A percentile compares a stretch with the other conserved stretches of the same genome.
These are phyloP conservation scores for Phaonia tiefii DNA, from an alignment of 2,888 invertebrate species.

Conservation along the genomic window DNA sequence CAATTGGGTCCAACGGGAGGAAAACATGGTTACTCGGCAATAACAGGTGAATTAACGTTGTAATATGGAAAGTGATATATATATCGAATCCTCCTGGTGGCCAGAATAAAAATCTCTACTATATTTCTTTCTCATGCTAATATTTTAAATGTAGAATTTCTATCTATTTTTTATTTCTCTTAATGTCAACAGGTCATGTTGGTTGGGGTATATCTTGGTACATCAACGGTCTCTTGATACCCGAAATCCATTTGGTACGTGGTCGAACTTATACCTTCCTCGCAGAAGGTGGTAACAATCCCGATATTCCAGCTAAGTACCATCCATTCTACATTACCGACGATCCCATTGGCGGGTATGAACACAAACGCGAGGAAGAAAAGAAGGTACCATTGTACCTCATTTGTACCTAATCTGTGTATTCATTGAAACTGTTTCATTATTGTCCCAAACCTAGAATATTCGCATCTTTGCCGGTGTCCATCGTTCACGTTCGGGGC, in stretches of 20 bases:
- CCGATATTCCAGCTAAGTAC: constrained; percentile 89
- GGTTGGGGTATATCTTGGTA: constrained; percentile 98
- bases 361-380: constrained; percentile 90
- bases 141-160: constrained; percentile 37
- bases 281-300: constrained; percentile 91
- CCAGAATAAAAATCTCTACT: too few relatives aligned
- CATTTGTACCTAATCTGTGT: not conserved
- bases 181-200: constrained; percentile 86
- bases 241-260: constrained; percentile 93
- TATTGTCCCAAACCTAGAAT: constrained; percentile 81
- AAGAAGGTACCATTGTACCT: constrained; percentile 84
- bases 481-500: constrained; percentile 85
- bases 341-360: constrained; percentile 94
- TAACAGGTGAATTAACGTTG: constrained; percentile 86
- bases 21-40: constrained; percentile 93
- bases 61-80: not conserved
- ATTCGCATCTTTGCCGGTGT: constrained; percentile 92
- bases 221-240: constrained; percentile 95
- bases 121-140: too few relatives aligned
- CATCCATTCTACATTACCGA: constrained; percentile 97
- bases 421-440: not conserved
- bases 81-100: not conserved
- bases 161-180: constrained; percentile 45
- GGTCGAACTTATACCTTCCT: constrained; percentile 94
- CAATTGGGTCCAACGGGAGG: constrained; percentile 97